Base-by-base conservation (phyloP, 2,888 invertebrate genomes). In the Pristionchus mayeri region DNA sequence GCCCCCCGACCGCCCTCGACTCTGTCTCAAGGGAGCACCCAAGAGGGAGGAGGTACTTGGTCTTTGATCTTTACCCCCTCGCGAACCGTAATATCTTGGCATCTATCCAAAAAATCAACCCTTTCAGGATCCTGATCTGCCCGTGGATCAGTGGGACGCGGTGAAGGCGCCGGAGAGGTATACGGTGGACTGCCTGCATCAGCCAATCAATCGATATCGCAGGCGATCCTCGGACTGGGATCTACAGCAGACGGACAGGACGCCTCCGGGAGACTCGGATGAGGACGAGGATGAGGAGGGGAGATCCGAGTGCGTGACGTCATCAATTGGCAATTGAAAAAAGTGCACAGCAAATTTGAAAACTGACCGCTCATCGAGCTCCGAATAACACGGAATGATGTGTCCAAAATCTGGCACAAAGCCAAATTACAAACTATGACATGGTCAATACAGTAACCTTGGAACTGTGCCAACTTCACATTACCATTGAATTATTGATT, bases 131-230 rank as follows among this genome's bases (percentile, higher is more conserved):
- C 37, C 6, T 4, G 16, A 18, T 18, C 21, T 48, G 13, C 76
- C 76, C 2, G n/a, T 40, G 16, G 76, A 76, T 24, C 76, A 76
- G 21, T 76, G 76, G 76, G 76, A 76, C 37, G 76, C 40, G 24
- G 48, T 24, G 44, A 50, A 48, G 76, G 76, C 16, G 37, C 3
- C 67, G 67, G 67, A 16, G 18, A 67, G 67, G 67, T 34, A 44
- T 44, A 40, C 67, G 34, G n/a, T 67, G 7, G 4, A 9, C 1
- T n/a, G 21, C 54, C 11, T n/a, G 7, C 44, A 13, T 44, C 6
- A 44, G 6, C 44, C 9, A 63, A 34, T 34, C 63, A 63, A 37
- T 67, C 67, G 40, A 67, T 37, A 67, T 9, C 27, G 7, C 4
- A 67, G 16, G 21, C 67, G 37, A 3, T 34, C 67, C 4, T 21